Evolutionary conservation across 2,888 invertebrate genomes (phyloP).

Genomic region (Hirtodrosophila confusa): DNA sequence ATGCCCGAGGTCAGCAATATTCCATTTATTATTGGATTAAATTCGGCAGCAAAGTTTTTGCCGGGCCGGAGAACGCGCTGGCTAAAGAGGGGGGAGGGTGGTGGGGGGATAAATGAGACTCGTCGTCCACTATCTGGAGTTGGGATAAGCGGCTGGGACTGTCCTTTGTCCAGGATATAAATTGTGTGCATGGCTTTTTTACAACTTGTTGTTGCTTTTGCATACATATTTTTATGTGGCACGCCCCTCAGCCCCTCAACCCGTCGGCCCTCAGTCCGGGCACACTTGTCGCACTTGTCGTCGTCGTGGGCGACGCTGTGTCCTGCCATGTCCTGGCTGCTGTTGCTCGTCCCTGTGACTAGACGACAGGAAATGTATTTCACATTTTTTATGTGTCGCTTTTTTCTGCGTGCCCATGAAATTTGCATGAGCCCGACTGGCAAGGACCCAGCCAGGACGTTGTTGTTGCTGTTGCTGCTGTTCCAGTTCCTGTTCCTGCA

Average conservation of each 20-base stretch:
- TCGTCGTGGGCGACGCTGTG: slow-evolving; percentile 34
- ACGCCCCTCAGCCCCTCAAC: slow-evolving; percentile 33
- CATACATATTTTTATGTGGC: slow-evolving; percentile 56
- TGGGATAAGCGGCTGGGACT: slow-evolving; percentile 58
- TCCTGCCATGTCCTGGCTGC: slow-evolving; percentile 49
- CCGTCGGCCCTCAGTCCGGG: slow-evolving; percentile 7
- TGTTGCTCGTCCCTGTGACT: slow-evolving; percentile 54
- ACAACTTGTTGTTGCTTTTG: slow-evolving; percentile 43
- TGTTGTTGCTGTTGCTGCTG: slow-evolving; percentile 2
- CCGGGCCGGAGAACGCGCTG: not conserved
- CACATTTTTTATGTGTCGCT: slow-evolving; percentile 78
- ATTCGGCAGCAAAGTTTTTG: slow-evolving; percentile 82
- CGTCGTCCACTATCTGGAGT: slow-evolving; percentile 63
- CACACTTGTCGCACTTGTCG: slow-evolving; percentile 75
- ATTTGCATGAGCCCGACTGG: slow-evolving; percentile 81
- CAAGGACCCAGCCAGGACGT: slow-evolving; percentile 47
- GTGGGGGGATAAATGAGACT: not conserved
- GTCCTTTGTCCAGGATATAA: slow-evolving; percentile 66
- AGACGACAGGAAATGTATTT: slow-evolving; percentile 83
- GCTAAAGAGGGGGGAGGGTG: not conserved
- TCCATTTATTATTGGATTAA: slow-evolving; percentile 85
- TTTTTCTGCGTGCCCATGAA: slow-evolving; percentile 77
- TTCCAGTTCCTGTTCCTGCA: slow-evolving; percentile 3
- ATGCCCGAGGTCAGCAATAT: slow-evolving; percentile 85
- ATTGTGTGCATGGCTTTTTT: slow-evolving; percentile 63